Conservation (phyloP, 2,888 invertebrate genomes). For the Hypsopygia costalis region DNA sequence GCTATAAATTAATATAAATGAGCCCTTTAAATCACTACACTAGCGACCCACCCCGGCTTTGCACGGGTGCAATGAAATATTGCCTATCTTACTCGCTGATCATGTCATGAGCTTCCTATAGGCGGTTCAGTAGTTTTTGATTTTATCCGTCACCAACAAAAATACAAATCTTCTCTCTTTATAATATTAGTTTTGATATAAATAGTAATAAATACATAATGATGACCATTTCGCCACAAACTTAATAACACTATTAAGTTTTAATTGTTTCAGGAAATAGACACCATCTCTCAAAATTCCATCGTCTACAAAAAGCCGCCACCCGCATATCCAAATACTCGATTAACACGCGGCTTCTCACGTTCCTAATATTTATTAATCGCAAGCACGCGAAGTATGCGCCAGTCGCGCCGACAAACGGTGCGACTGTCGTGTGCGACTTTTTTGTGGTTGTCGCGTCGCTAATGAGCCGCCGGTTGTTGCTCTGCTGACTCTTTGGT, state of each 20-base stretch:
- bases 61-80: too few species aligned
- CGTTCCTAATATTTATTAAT: constrained; percentile 27
- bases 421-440: constrained; percentile 10
- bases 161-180: too few species aligned
- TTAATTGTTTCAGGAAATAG: not conserved
- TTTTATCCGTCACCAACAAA: too few species aligned
- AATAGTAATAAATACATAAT: too few species aligned
- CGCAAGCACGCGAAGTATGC: constrained; percentile 22
- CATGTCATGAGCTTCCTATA: too few species aligned
- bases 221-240: too few species aligned
- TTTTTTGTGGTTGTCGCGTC: constrained; percentile 13
- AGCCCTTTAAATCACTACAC: too few species aligned
- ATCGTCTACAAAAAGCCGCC: constrained; percentile 1
- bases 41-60: too few species aligned
- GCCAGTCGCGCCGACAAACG: constrained; percentile 7
- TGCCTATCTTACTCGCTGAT: too few species aligned
- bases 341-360: constrained; percentile 8
- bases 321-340: constrained; percentile 9
- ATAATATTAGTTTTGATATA: too few species aligned
- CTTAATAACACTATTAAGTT: not conserved
- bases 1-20: too few species aligned
- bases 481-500: constrained; percentile 23
- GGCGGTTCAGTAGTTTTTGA: too few species aligned
- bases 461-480: constrained; percentile 29
- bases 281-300: not conserved